Base-by-base conservation (phyloP, 2,113 vertebrate species). In the Dissostichus mawsoni region DNA sequence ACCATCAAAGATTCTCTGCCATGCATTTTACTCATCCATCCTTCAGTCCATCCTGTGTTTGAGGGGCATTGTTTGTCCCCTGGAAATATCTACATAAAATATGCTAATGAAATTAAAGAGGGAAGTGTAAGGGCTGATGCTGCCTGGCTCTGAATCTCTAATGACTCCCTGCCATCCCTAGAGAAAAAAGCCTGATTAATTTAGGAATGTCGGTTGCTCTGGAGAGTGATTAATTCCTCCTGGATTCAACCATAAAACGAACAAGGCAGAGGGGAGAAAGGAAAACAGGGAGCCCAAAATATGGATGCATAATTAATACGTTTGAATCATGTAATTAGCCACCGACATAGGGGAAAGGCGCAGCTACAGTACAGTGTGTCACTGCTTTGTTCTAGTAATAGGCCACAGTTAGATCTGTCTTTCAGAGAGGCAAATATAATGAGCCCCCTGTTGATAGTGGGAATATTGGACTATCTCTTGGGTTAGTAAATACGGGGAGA, bases 81-180 rank as follows among this genome's bases (percentile, higher is more conserved):
- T 25, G 66, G 69, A 91, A 88, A 90, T 79, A 90, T 89, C 83
- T 85, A 78, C 85, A 91, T 92, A 92, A 93, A 94, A 92, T 92
- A 93, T 93, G 91, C 82, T 90, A 93, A 94, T 93, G 84, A 92
- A 93, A 95, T 93, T 92, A 93, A 92, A 91, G 55, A 82, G 47
- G 81, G 78, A 87, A 90, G 84, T 73, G 82, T 67, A 74, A 90
- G 84, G 74, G 73, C 78, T 87, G 90, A 87, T 76, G 85, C 79
- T 52, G 87, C 83, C 80, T 83, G 74, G 62, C 70, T 81, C 69
- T 76, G 89, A 90, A 94, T 93, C 87, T 79, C 76, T 92, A 92
- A 94, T 90, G 91, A 93, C 81, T 90, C 84, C 74, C 69, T 78
- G 77, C 84, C 90, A 78, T 90, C 83, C 75, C 58, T 82, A 79